These are phyloP conservation scores for Sycobia sp. DNA, from an alignment of 1,140 invertebrate genomes.

Conservation along the genomic window DNA sequence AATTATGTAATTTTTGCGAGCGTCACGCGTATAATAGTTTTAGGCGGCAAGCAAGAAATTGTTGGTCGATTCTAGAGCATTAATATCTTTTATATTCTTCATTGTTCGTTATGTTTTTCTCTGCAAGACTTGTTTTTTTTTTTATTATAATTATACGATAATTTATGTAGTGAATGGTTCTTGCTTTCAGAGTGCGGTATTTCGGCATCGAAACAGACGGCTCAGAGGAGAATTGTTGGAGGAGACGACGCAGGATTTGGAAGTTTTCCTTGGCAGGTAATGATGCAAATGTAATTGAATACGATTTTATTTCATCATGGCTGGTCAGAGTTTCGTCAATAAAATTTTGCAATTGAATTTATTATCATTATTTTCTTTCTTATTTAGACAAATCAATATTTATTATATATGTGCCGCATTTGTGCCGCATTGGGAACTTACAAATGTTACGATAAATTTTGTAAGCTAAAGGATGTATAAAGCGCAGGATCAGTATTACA, in stretches of 20 bases:
- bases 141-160: background rate
- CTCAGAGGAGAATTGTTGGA: constrained; percentile 87
- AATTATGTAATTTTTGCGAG: constrained; percentile 6
- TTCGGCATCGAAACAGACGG: constrained; percentile 79
- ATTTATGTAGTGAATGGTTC: background rate
- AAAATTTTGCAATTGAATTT: no score
- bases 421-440: no score
- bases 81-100: constrained; percentile 9
- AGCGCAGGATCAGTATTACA: no score
- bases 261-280: constrained; percentile 91
- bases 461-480: no score
- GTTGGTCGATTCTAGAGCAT: constrained; percentile 1
- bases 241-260: constrained; percentile 93
- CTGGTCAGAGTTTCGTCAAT: no score
- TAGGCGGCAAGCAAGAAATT: background rate
- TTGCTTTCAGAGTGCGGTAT: constrained; percentile 76
- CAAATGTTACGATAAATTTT: no score
- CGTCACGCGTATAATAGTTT: background rate
- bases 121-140: no score
- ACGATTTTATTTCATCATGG: no score
- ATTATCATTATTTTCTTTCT: no score
- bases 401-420: no score
- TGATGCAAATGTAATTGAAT: no score
- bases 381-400: no score
- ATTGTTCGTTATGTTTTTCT: background rate